These are phyloP conservation scores for Stegodyphus dumicola DNA, from an alignment of 1,140 invertebrate genomes.

Conservation along the genomic window DNA sequence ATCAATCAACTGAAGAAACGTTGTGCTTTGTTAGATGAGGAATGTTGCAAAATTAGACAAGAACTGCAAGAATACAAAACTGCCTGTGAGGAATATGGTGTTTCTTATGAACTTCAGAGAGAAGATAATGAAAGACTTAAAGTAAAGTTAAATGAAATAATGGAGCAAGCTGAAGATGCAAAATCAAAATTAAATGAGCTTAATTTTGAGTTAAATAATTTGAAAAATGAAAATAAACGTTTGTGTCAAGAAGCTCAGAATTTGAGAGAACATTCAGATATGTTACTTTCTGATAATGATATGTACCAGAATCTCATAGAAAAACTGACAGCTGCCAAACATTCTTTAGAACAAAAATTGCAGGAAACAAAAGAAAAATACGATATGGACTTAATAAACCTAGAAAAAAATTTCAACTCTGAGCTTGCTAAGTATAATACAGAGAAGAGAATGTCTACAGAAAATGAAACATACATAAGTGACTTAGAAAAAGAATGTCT, in stretches of 20 bases:
- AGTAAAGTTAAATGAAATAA: not conserved
- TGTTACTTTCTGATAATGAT: constrained; percentile 49
- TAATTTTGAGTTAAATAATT: not conserved
- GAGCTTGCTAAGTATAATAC: not conserved
- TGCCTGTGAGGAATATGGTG: constrained; percentile 11
- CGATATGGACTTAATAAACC: not conserved
- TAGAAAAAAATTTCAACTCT: constrained; percentile 3
- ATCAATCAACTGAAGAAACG: constrained; percentile 29
- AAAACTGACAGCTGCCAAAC: constrained; percentile 26
- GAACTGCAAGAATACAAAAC: constrained; percentile 34
- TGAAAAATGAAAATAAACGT: constrained; percentile 26
- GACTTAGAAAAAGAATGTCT: constrained; percentile 25
- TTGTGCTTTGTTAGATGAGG: constrained; percentile 7
- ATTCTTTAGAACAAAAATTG: constrained; percentile 9
- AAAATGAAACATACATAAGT: too few relatives aligned
- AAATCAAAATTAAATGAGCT: constrained; percentile 23
- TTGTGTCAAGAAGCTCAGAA: constrained; percentile 35
- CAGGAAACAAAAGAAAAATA: constrained; percentile 18
- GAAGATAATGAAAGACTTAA: constrained; percentile 30
- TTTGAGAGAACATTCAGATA: constrained; percentile 39
- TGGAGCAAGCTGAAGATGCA: not conserved
- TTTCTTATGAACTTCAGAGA: constrained; percentile 44
- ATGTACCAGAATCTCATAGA: constrained; percentile 34
- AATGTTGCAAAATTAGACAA: constrained; percentile 21
- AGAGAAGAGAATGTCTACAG: too few relatives aligned